Evolutionary conservation across 2,888 invertebrate species (phyloP).

Genomic region (Syrista parreyssii): DNA sequence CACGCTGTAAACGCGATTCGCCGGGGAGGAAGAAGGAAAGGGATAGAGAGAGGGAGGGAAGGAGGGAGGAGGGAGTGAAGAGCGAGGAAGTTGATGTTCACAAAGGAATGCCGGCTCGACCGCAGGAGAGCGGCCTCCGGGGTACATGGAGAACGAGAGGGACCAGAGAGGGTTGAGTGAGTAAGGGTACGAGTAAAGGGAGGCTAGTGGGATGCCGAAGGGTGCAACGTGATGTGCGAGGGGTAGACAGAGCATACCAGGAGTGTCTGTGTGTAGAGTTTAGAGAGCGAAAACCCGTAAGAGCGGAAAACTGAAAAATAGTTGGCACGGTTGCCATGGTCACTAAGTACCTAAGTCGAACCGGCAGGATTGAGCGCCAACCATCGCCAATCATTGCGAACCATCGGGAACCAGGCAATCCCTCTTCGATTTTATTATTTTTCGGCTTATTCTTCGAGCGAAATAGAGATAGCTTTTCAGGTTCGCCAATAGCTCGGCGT

Average conservation of each 20-base stretch:
- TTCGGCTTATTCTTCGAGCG: constrained; percentile 24
- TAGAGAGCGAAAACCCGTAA: constrained; percentile 18
- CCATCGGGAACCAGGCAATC: no score
- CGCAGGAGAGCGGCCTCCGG: not conserved
- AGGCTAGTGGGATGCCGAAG: not conserved
- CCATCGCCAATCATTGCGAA: not conserved
- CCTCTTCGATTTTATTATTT: constrained; percentile 33
- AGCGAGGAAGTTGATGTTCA: not conserved
- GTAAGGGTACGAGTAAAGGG: not conserved
- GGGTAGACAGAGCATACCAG: not conserved
- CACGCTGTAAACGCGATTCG: no score
- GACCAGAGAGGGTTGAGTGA: not conserved
- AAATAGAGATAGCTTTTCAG: constrained; percentile 9
- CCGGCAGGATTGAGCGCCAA: constrained; percentile 21
- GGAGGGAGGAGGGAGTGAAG: no score
- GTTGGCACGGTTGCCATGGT: constrained; percentile 45
- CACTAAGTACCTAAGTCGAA: constrained; percentile 43
- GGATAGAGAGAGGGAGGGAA: no score
- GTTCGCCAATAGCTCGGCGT: no score
- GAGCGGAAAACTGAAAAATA: constrained; percentile 40
- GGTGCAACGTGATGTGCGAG: no score
- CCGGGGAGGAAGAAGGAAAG: no score
- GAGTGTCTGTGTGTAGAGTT: constrained; percentile 3
- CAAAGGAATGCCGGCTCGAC: not conserved
- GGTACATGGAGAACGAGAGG: not conserved